Base-by-base conservation (phyloP, 2,888 invertebrate species). In the Sesia apiformis region DNA sequence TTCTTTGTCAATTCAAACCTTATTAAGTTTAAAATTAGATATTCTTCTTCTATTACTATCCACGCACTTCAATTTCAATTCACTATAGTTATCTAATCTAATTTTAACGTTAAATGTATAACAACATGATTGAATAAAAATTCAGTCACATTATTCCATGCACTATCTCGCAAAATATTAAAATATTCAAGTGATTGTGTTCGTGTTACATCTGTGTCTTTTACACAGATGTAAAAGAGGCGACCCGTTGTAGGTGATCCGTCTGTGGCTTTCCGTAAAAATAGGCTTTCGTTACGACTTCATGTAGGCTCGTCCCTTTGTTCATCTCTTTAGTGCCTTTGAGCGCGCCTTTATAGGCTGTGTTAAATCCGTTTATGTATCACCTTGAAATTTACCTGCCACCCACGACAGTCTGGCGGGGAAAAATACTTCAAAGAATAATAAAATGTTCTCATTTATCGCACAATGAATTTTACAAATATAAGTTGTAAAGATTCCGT, bases 161-260 rank as follows among this genome's bases (percentile, higher is more conserved):
- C 23, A 46, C 46, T 5, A 46, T 46, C n/a, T 0, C 4, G 23
- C 23, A 4, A 5, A 5, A 23, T 46, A 8, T 46, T 46, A 8
- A 53, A 51, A 53, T 49, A 49, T 55, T 56, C 59, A 64, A 59
- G 59, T 51, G 59, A 59, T 76, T 78, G 79, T 82, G 80, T 81
- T 81, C 80, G 78, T 79, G 79, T 77, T 69, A 73, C 76, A 63
- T 65, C 58, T 61, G 63, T 67, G 46, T n/a, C 46, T 46, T 8
- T 46, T 8, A 70, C 67, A 64, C 63, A 62, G 61, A 46, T 8
- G 0, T 23, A 67, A 63, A 58, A 55, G 57, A 58, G 58, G 57
- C 60, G 61, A 61, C 58, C 56, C 62, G 63, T 63, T 64, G 56
- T 54, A 54, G 54, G 53, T 57, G 55, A 58, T 53, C 61, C 62